Base-by-base conservation (phyloP, 2,113 vertebrate species). In the Aphyosemion australe region DNA sequence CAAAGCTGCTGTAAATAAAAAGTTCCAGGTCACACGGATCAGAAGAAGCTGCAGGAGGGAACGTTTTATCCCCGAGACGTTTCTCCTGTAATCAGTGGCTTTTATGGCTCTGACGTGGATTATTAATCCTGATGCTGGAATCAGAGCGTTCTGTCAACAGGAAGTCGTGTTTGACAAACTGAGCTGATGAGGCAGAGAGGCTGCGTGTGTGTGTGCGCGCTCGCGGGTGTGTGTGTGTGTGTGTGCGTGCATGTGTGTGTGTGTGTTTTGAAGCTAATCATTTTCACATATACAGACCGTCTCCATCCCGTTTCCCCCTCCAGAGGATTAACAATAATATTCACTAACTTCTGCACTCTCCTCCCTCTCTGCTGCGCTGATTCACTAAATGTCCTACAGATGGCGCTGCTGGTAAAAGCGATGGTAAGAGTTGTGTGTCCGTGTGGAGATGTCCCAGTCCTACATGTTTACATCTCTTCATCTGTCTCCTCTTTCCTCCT, bases 361-460 rank as follows among this genome's bases (percentile, higher is more conserved):
- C 91, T 92, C 92, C 82, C 92, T 74, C 80, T 69, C 80, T 84
- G 88, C 92, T 94, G 93, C 91, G 89, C 93, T 84, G 78, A 80
- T 86, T 91, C 87, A 94, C 90, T 90, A 93, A 93, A 95, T 94
- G 94, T 94, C 89, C 88, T 92, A 95, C 95, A 99, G 97, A 99
- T 88, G 96, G 96, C 94, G 93, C 95, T 84, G 86, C 95, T 73
- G 95, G 90, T 96, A 98, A 95, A 95, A 80, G 91, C 0, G 95
- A 98, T 94, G 96, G 97, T 99, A 98, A 98, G 97, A 81, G 90
- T 82, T 91, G 69, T 93, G 89, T 87, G 90, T 92, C 72, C 93
- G 85, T 94, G 91, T 88, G 92, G 66, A 66, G 65, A 26, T 69
- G 66, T 86, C 47, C 26, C 34, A 3, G 46, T 51, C 54, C 37